phyloP scores from a whole-genome alignment of 2,888 invertebrate species.

The Calliscelio sp. region DNA sequence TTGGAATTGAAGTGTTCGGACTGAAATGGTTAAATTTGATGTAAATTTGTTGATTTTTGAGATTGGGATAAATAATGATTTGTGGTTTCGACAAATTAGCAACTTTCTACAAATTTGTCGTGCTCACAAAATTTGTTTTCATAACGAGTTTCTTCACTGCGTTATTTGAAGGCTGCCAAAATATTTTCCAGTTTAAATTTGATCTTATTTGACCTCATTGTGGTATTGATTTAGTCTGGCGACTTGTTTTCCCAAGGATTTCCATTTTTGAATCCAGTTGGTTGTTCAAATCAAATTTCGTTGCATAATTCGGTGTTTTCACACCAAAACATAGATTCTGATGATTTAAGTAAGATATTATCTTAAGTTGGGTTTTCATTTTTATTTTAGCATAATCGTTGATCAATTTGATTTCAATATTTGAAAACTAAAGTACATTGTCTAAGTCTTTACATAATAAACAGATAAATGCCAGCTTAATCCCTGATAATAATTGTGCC shows the following conservation, averaged over 20 bases:
- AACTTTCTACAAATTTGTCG: slow-evolving; percentile 37
- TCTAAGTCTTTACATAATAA: slow-evolving; percentile 4
- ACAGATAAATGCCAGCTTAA: slow-evolving; percentile 14
- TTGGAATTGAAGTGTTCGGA: not conserved
- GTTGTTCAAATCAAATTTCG: not conserved
- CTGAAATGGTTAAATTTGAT: too few species aligned
- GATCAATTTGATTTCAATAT: too few species aligned
- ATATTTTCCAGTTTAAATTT: slow-evolving; percentile 14
- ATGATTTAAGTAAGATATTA: too few species aligned
- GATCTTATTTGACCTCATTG: slow-evolving; percentile 22
- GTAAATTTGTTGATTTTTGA: too few species aligned
- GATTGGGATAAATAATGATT: too few species aligned
- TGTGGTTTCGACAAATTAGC: not conserved
- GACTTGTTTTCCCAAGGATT: not conserved
- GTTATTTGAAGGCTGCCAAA: slow-evolving; percentile 5
- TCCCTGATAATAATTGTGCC: slow-evolving; percentile 17
- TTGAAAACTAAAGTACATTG: too few species aligned
- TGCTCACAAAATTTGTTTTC: slow-evolving; percentile 35
- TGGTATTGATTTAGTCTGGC: slow-evolving; percentile 5
- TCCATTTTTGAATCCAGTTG: not conserved
- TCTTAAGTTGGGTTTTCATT: too few species aligned
- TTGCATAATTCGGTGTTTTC: slow-evolving; percentile 14
- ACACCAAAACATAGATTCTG: too few species aligned
- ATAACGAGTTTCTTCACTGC: not conserved
- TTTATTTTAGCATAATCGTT: too few species aligned